phyloP scores from a whole-genome alignment of 2,797 vertebrate species.

The Eupleurogrammus muticus region DNA sequence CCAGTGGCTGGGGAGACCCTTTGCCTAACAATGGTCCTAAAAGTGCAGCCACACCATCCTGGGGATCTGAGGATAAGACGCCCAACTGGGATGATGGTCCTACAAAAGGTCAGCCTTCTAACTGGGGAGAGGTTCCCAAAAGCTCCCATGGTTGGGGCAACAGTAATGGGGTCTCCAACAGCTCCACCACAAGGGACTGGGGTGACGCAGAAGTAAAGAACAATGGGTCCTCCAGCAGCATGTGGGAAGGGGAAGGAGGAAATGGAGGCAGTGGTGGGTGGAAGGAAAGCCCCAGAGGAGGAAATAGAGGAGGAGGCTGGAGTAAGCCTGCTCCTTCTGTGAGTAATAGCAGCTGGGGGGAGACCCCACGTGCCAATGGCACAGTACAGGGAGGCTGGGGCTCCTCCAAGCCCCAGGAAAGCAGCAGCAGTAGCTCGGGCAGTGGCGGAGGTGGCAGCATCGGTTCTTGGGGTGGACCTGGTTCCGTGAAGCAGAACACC shows the following conservation, averaged over 20 bases:
- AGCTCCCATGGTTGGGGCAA: constrained; percentile 88
- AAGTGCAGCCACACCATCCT: constrained; percentile 86
- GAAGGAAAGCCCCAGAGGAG: constrained; percentile 89
- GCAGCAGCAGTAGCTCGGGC: constrained; percentile 75
- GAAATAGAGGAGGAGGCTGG: constrained; percentile 82
- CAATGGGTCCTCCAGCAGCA: constrained; percentile 84
- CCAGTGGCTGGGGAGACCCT: constrained; percentile 90
- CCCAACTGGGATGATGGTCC: constrained; percentile 91
- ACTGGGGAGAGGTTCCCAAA: constrained; percentile 92
- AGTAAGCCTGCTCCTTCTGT: constrained; percentile 70
- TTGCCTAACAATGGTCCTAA: constrained; percentile 88
- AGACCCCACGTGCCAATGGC: constrained; percentile 82
- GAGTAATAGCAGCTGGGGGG: constrained; percentile 83
- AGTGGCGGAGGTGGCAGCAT: constrained; percentile 79
- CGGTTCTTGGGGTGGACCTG: constrained; percentile 91
- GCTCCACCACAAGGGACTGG: constrained; percentile 86
- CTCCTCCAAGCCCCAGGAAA: constrained; percentile 92
- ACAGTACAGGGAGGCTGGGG: constrained; percentile 89
- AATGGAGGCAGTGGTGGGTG: constrained; percentile 88
- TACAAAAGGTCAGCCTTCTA: constrained; percentile 88
- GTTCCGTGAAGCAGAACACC: constrained; percentile 91
- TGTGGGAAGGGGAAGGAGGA: constrained; percentile 91
- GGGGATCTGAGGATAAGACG: constrained; percentile 93
- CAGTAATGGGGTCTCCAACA: constrained; percentile 84
- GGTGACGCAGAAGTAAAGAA: constrained; percentile 92